Evolutionary conservation across 2,113 vertebrate species (phyloP), one percentile per base, ranked within the genome.

Genomic region (Salminus brasiliensis): DNA sequence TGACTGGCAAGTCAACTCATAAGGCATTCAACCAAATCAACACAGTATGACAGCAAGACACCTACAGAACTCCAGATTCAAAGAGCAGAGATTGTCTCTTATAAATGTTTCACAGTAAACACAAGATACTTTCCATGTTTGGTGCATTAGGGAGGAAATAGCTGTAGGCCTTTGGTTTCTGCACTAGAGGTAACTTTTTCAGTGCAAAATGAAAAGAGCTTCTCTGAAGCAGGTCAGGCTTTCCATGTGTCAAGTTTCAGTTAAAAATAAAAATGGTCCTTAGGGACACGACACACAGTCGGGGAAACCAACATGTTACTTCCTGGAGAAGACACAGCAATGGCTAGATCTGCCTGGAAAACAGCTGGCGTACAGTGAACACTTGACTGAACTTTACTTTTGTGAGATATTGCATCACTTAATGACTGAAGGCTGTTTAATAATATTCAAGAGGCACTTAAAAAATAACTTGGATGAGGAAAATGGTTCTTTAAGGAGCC

Each of bases 261-360:
- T 66, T 66, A 39, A 66, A 66, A 66, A 66, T 66, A 66, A 66
- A n/a, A 23, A 39, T 39, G 32, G 32, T 66, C 18, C 62, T 34
- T 39, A 13, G 7, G 62, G 18, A 66, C 62, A n/a, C 21, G 60
- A 63, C 29, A 34, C 15, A 30, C 60, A 63, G 30, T 63, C 60
- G 21, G 60, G 30, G 30, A 63, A 63, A 66, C 18, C 9, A 39
- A 36, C 32, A 23, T 23, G 52, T 39, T 32, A 66, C 62, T 25
- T 66, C 18, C 32, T 23, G 21, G 21, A 66, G 62, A 39, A 36
- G 32, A 9, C 32, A 11, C 8, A n/a, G 21, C 23, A 23, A 3
- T 23, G 18, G 32, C 8, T 66, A 60, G 21, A 66, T 10, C 18
- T 66, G 18, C 23, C 25, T 21, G 21, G 18, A 21, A 2, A 25